A percentile compares a stretch with the other conserved stretches of the same genome.
Evolutionary conservation across 2,888 invertebrate species (phyloP).

Genomic region (Eupithecia insigniata): DNA sequence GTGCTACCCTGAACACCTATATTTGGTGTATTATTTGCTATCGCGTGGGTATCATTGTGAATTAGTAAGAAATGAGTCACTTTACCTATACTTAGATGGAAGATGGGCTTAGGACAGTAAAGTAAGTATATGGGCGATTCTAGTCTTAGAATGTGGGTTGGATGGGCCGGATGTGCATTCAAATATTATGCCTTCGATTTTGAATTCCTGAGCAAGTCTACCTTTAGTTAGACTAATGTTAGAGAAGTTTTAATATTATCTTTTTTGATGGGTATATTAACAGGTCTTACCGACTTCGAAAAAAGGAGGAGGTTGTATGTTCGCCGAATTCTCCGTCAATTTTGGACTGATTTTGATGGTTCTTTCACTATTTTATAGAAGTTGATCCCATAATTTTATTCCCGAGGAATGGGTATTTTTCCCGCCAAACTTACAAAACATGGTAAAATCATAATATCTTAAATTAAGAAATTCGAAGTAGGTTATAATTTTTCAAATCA

Average conservation of each 20-base stretch:
- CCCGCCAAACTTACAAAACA: neutral
- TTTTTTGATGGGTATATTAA: neutral
- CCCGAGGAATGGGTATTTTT: neutral
- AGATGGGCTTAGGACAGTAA: neutral
- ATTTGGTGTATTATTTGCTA: slow-evolving; percentile 16
- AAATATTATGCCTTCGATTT: slow-evolving; percentile 13
- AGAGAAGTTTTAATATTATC: neutral
- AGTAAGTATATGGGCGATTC: slow-evolving; percentile 8
- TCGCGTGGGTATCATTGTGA: slow-evolving; percentile 16
- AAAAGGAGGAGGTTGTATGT: neutral
- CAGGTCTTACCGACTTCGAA: neutral
- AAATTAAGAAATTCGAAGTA: neutral
- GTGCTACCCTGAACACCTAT: slow-evolving; percentile 22
- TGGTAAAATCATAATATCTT: no score
- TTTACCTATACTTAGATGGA: neutral
- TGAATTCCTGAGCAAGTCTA: slow-evolving; percentile 1
- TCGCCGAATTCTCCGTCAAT: neutral
- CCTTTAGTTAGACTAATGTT: neutral
- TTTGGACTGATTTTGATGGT: neutral
- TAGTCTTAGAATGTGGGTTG: slow-evolving; percentile 10
- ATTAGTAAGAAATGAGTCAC: neutral
- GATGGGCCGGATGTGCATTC: slow-evolving; percentile 11
- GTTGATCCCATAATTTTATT: neutral
- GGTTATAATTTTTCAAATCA: neutral
- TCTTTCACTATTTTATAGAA: neutral